phyloP scores from a whole-genome alignment of 2,797 vertebrate genomes.

The Lepus oiostolus region DNA sequence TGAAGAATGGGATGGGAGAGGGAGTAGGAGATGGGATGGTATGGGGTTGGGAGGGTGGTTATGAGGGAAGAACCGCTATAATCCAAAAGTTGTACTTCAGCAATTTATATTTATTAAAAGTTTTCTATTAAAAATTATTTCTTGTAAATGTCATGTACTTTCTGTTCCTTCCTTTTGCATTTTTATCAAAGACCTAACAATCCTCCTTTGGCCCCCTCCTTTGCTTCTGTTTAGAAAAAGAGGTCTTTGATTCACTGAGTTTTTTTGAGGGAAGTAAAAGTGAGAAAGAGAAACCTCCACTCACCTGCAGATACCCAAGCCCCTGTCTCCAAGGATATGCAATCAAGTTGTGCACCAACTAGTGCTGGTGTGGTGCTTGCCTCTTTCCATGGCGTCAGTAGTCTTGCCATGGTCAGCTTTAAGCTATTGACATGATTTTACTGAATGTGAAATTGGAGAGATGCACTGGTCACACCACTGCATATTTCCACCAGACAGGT shows the following conservation, averaged over 20 bases:
- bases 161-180: conserved; percentile 35
- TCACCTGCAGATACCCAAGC: too few species aligned
- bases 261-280: conserved; percentile 37
- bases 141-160: conserved; percentile 20
- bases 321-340: too few species aligned
- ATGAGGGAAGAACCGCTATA: too few species aligned
- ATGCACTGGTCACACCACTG: not conserved
- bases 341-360: not conserved
- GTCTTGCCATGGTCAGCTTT: not conserved
- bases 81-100: too few species aligned
- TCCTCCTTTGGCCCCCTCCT: not conserved
- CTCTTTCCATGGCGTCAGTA: not conserved
- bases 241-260: not conserved
- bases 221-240: conserved; percentile 51
- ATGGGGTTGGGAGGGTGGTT: too few species aligned
- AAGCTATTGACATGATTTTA: conserved; percentile 17
- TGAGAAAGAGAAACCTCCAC: not conserved
- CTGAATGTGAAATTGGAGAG: not conserved
- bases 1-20: too few species aligned
- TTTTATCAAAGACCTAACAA: conserved; percentile 38
- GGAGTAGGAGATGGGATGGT: too few species aligned
- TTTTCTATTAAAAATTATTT: conserved; percentile 46
- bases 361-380: not conserved
- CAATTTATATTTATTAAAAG: too few species aligned
- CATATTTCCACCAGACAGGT: not conserved